phyloP scores from a whole-genome alignment of 2,797 vertebrate genomes.

The Semaprochilodus insignis region DNA sequence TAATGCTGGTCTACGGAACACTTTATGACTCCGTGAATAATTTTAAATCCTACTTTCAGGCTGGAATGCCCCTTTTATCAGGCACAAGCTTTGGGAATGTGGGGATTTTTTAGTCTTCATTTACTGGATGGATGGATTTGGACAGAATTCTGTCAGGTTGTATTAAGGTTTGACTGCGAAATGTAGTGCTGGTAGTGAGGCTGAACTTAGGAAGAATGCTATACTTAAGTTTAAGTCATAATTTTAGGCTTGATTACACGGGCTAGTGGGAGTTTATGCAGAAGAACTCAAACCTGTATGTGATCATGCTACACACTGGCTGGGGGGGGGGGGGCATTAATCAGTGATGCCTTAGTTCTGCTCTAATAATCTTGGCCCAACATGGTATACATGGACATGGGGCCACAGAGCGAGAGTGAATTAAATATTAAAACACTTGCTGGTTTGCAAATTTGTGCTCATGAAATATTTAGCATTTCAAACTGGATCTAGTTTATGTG shows the following conservation, averaged over 20 bases:
- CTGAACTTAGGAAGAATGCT: too few relatives aligned
- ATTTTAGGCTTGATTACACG: background rate
- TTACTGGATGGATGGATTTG: background rate
- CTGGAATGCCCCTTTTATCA: background rate
- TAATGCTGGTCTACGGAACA: background rate
- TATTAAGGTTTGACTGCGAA: background rate
- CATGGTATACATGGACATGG: constrained; percentile 32
- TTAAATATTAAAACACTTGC: constrained; percentile 49
- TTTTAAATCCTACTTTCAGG: background rate
- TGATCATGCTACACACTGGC: background rate
- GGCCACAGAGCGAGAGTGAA: constrained; percentile 22
- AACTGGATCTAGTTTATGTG: constrained; percentile 8
- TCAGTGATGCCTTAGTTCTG: constrained; percentile 42
- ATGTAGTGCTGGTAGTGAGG: background rate
- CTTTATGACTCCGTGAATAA: background rate
- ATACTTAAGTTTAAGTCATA: too few relatives aligned
- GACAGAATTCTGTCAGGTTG: background rate
- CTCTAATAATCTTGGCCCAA: constrained; percentile 47
- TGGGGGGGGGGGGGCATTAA: background rate
- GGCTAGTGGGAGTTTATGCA: background rate
- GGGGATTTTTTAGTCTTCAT: background rate
- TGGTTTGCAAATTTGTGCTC: constrained; percentile 50
- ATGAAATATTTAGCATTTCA: constrained; percentile 53
- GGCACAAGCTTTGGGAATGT: background rate
- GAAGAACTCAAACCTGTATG: constrained; percentile 3